These are phyloP conservation scores for Aphaenogaster floridana DNA, from an alignment of 1,140 invertebrate genomes.

Conservation along the genomic window DNA sequence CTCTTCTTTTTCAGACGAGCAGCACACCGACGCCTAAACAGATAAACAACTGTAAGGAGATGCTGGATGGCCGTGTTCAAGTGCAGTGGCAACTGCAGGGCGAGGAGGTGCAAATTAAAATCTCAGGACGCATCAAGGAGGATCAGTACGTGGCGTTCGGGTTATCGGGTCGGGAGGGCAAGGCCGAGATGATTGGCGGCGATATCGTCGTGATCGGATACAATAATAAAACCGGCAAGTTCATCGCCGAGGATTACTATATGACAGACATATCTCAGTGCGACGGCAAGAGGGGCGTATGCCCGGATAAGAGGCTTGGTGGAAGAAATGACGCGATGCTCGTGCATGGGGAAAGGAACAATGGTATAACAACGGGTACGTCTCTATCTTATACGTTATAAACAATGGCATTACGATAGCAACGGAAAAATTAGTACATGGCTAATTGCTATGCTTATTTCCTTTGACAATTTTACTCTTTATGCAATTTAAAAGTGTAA, in stretches of 20 bases:
- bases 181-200: slow-evolving; percentile 91
- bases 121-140: slow-evolving; percentile 92
- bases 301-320: slow-evolving; percentile 93
- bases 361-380: slow-evolving; percentile 92
- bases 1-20: slow-evolving; percentile 88
- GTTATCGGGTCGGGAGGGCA: slow-evolving; percentile 91
- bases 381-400: slow-evolving; percentile 4
- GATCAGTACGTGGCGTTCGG: slow-evolving; percentile 97
- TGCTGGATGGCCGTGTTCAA: slow-evolving; percentile 92
- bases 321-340: slow-evolving; percentile 93
- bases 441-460: not conserved
- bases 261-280: slow-evolving; percentile 94
- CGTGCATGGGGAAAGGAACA: slow-evolving; percentile 91
- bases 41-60: slow-evolving; percentile 92
- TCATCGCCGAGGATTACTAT: slow-evolving; percentile 94
- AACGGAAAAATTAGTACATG: not conserved
- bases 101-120: slow-evolving; percentile 91
- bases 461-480: slow-evolving; percentile 1
- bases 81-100: slow-evolving; percentile 93
- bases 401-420: not conserved
- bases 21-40: slow-evolving; percentile 88
- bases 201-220: slow-evolving; percentile 95
- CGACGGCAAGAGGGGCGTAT: slow-evolving; percentile 93
- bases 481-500: not conserved
- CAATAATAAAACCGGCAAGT: slow-evolving; percentile 90